phyloP scores from a whole-genome alignment of 2,113 vertebrate species.

The Perca schrenkii region DNA sequence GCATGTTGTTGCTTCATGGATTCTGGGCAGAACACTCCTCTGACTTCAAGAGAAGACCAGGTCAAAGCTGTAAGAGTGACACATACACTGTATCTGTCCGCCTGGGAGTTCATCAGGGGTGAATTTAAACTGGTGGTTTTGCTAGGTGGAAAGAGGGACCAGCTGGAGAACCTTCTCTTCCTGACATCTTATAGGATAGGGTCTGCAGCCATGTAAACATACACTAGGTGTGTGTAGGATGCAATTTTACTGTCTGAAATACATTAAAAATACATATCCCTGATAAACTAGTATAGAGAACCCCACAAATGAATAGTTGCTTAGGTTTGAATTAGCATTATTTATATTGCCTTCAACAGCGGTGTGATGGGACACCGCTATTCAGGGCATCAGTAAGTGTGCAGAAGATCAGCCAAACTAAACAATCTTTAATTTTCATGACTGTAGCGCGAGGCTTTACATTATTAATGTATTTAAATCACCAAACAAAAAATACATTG shows the following conservation, averaged over 20 bases:
- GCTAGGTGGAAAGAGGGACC: slow-evolving; percentile 38
- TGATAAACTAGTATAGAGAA: neutral
- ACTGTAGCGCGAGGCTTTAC: neutral
- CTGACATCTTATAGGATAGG: slow-evolving; percentile 49
- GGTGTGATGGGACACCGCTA: neutral
- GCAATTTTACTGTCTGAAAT: slow-evolving; percentile 11
- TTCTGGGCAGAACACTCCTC: neutral
- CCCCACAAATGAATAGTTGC: neutral
- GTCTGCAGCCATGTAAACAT: slow-evolving; percentile 53
- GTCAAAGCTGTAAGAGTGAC: slow-evolving; percentile 38
- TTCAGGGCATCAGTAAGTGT: neutral
- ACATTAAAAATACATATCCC: neutral
- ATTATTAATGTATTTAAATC: neutral
- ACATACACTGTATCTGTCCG: slow-evolving; percentile 26
- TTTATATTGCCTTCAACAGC: neutral
- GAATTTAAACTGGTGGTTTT: slow-evolving; percentile 47
- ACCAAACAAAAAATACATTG: slow-evolving; percentile 9
- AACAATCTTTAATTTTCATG: neutral
- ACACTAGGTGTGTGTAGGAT: slow-evolving; percentile 4
- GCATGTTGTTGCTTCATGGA: neutral
- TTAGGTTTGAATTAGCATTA: neutral
- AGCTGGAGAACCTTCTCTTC: slow-evolving; percentile 55
- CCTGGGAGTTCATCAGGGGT: slow-evolving; percentile 54
- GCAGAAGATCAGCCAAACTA: slow-evolving; percentile 18
- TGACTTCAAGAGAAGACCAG: slow-evolving; percentile 5